Conservation (phyloP, 2,888 invertebrate genomes). For the Mycogona germanica region DNA sequence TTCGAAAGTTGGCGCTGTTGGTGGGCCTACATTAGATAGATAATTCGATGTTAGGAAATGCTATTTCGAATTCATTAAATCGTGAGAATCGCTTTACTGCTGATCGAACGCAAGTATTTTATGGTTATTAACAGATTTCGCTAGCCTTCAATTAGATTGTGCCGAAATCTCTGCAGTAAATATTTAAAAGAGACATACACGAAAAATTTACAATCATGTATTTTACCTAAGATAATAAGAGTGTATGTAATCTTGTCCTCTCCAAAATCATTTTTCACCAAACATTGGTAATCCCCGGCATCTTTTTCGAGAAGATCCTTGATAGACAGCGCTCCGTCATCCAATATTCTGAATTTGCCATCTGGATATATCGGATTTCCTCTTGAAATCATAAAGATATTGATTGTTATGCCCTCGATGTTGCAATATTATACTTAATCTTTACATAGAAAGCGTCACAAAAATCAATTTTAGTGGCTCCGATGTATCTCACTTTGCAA, state of each 20-base stretch:
- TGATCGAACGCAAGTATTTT: no score
- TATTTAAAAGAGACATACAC: no score
- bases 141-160: no score
- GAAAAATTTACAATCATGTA: not conserved
- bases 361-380: not conserved
- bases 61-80: not conserved
- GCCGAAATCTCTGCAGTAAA: no score
- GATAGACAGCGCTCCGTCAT: slow-evolving; percentile 83
- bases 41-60: not conserved
- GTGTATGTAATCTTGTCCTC: slow-evolving; percentile 84
- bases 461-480: no score
- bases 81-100: no score
- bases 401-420: not conserved
- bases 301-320: slow-evolving; percentile 78
- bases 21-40: slow-evolving; percentile 8
- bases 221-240: slow-evolving; percentile 63
- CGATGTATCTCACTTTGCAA: slow-evolving; percentile 10
- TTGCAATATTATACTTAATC: not conserved
- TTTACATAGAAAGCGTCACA: no score
- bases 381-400: not conserved
- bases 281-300: slow-evolving; percentile 88
- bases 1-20: slow-evolving; percentile 11
- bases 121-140: no score
- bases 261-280: slow-evolving; percentile 83
- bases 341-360: slow-evolving; percentile 48